phyloP scores from a whole-genome alignment of 2,888 invertebrate species.

The Fragum sueziense region DNA sequence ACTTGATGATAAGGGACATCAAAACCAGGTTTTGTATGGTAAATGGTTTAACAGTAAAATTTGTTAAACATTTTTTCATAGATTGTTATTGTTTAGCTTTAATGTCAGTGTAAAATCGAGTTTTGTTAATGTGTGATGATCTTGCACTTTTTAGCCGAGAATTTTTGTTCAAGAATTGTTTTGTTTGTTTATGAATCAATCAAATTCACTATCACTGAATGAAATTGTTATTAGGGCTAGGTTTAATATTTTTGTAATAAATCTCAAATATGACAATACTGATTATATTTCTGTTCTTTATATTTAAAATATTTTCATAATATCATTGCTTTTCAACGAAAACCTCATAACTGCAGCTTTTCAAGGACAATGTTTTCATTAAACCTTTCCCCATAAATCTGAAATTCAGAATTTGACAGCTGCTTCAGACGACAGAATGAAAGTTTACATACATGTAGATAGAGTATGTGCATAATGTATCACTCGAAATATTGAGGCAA shows the following conservation, averaged over 20 bases:
- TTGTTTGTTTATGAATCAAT: background rate
- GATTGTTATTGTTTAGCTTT: background rate
- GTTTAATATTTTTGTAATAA: background rate
- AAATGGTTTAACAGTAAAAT: background rate
- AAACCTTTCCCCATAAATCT: too few species aligned
- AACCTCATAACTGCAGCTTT: too few species aligned
- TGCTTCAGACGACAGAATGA: too few species aligned
- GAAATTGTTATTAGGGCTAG: background rate
- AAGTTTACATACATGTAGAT: too few species aligned
- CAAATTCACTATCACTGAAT: background rate
- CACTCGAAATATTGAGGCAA: too few species aligned
- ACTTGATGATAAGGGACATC: background rate
- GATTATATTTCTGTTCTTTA: too few species aligned
- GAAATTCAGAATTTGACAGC: too few species aligned
- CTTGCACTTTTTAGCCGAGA: background rate
- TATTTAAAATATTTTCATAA: too few species aligned
- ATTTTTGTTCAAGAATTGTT: background rate
- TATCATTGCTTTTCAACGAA: too few species aligned
- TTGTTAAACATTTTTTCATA: background rate
- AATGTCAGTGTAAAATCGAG: background rate
- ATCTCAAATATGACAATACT: too few species aligned
- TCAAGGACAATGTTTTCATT: too few species aligned
- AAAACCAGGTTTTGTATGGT: background rate
- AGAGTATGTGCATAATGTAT: too few species aligned
- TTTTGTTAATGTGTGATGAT: background rate